Percentiles rank a stretch among this genome's conserved stretches.
Evolutionary conservation across 1,140 invertebrate species (phyloP).

Genomic region (Leptestheria dahalacensis): DNA sequence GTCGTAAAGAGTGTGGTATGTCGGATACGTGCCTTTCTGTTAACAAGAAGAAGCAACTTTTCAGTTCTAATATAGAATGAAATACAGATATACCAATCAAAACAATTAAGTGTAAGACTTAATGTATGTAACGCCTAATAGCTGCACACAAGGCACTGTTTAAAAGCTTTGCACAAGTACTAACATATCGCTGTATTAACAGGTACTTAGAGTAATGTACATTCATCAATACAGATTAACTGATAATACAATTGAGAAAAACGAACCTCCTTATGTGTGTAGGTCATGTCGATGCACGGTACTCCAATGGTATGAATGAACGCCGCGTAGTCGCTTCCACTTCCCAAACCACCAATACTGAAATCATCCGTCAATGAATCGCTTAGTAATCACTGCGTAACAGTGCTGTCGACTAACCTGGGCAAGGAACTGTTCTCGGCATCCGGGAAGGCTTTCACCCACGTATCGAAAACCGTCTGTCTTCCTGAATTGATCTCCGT

Average conservation of each 20-base stretch:
- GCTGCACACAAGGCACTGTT: too few species aligned
- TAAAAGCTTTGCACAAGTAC: too few species aligned
- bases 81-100: too few species aligned
- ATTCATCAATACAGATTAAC: neutral
- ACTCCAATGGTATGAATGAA: conserved; percentile 13
- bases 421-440: neutral
- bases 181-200: too few species aligned
- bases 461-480: neutral
- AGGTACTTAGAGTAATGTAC: too few species aligned
- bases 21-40: conserved; percentile 19
- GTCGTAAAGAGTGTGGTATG: conserved; percentile 26
- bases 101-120: too few species aligned
- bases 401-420: neutral
- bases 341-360: conserved; percentile 15
- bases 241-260: neutral
- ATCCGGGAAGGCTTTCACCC: neutral
- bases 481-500: neutral
- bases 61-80: too few species aligned
- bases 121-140: too few species aligned
- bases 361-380: too few species aligned
- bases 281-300: conserved; percentile 7
- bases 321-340: conserved; percentile 12
- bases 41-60: neutral
- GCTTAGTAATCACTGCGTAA: too few species aligned
- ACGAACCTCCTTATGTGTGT: conserved; percentile 15